Conservation (phyloP, 2,888 invertebrate species). For the Sepiola atlantica region DNA sequence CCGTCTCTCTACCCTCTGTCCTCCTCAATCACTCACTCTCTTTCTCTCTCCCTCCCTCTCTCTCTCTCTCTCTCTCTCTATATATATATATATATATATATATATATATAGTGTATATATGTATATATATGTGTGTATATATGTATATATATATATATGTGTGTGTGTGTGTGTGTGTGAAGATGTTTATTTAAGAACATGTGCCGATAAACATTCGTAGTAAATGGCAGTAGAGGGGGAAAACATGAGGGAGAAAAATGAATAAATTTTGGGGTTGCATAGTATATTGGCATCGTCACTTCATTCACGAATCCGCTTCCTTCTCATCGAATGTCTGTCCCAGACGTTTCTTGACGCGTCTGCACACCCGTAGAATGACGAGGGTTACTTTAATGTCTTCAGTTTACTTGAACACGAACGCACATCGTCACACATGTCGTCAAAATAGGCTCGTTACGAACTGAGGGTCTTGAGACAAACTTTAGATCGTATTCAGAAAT, state of each 20-base stretch:
- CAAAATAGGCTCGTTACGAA: neutral
- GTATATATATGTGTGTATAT: neutral
- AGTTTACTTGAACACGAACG: neutral
- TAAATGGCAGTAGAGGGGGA: too few relatives aligned
- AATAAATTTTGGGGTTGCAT: neutral
- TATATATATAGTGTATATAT: too few relatives aligned
- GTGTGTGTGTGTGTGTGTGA: too few relatives aligned
- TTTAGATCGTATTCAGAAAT: neutral
- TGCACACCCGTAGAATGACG: neutral
- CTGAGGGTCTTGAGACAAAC: neutral
- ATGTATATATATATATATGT: too few relatives aligned
- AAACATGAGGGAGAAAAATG: neutral
- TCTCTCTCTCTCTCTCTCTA: neutral
- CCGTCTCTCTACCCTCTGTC: too few relatives aligned
- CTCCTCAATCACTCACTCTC: neutral
- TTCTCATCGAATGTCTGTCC: neutral
- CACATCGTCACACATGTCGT: neutral
- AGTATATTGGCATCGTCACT: neutral
- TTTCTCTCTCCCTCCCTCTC: neutral
- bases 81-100: too few relatives aligned
- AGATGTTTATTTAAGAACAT: neutral
- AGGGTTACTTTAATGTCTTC: too few relatives aligned
- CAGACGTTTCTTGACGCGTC: neutral
- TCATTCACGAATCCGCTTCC: neutral
- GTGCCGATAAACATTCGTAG: neutral